These are phyloP conservation scores for Anguilla obscura DNA, from an alignment of 2,797 vertebrate species.

Conservation along the genomic window DNA sequence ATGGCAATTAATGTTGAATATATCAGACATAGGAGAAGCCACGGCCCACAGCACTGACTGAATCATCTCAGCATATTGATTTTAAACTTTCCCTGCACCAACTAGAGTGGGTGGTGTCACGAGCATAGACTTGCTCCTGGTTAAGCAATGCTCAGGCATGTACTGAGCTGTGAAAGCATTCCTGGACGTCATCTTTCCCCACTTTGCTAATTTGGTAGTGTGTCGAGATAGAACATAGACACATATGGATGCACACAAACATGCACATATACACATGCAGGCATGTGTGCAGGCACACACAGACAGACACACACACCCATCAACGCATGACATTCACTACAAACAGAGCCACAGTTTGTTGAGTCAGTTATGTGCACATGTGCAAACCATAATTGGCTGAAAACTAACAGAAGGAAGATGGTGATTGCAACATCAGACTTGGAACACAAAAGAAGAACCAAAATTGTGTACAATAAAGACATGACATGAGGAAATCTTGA, in stretches of 20 bases:
- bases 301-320: not conserved
- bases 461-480: not conserved
- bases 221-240: not conserved
- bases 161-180: conserved; percentile 4
- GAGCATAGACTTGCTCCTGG: conserved; percentile 33
- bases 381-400: not conserved
- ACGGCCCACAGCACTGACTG: not conserved
- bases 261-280: not conserved
- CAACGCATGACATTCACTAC: not conserved
- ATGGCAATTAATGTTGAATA: not conserved
- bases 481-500: not conserved
- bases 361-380: not conserved
- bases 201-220: not conserved
- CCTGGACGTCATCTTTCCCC: not conserved
- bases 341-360: not conserved
- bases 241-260: not conserved
- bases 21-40: not conserved
- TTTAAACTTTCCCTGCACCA: not conserved
- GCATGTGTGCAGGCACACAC: not conserved
- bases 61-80: not conserved
- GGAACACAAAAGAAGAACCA: not conserved
- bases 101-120: conserved; percentile 17
- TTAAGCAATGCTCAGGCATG: conserved; percentile 48
- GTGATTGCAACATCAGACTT: not conserved
- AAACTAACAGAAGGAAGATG: not conserved